Conservation (phyloP, 2,797 vertebrate species). For the Melanotaenia parkinsoni region DNA sequence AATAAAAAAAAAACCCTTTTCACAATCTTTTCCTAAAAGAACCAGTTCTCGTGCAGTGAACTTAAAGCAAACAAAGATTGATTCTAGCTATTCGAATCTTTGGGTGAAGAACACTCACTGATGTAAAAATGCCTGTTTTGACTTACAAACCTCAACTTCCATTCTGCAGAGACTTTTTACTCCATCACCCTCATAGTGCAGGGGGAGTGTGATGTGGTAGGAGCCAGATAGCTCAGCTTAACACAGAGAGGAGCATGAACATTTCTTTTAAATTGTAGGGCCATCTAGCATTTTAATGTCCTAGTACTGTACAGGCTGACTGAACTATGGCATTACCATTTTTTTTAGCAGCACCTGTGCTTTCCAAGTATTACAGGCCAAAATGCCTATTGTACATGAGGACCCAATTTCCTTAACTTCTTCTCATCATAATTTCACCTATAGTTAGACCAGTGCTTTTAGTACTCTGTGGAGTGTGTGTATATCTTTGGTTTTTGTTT, state of each 20-base stretch:
- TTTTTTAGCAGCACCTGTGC: not conserved
- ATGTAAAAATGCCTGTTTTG: not conserved
- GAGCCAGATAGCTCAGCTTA: not conserved
- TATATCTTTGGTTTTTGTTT: conserved; percentile 2
- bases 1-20: not conserved
- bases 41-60: not conserved
- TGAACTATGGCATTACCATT: not conserved
- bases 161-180: not conserved
- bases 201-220: not conserved
- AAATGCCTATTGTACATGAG: not conserved
- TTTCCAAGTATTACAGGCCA: not conserved
- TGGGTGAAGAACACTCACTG: not conserved
- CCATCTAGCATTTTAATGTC: not conserved
- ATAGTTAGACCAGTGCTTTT: conserved; percentile 8
- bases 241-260: not conserved
- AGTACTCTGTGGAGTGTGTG: conserved; percentile 4
- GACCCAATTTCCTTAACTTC: not conserved
- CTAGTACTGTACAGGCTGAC: not conserved
- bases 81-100: not conserved
- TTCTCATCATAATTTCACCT: not conserved
- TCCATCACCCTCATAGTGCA: not conserved
- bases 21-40: not conserved
- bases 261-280: not conserved
- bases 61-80: not conserved
- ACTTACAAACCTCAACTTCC: too few species aligned